Percentiles rank a stretch among this genome's conserved stretches.
phyloP scores from a whole-genome alignment of 2,113 vertebrate species.

The Sander lucioperca region DNA sequence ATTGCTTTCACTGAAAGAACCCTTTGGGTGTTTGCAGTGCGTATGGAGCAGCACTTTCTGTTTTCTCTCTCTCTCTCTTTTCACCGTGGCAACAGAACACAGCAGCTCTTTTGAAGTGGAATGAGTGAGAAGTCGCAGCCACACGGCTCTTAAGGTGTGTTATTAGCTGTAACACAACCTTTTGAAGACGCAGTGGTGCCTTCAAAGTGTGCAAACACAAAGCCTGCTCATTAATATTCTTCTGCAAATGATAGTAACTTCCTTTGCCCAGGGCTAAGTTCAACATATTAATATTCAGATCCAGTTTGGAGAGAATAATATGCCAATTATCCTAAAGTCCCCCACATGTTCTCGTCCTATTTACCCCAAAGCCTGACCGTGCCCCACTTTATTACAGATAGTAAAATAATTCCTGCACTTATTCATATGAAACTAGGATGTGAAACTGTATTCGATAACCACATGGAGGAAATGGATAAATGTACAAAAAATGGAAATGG shows the following conservation, averaged over 20 bases:
- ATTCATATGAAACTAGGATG: slow-evolving; percentile 14
- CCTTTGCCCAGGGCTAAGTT: slow-evolving; percentile 66
- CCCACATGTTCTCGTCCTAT: slow-evolving; percentile 39
- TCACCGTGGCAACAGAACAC: slow-evolving; percentile 70
- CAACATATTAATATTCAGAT: slow-evolving; percentile 73
- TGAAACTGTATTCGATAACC: neutral
- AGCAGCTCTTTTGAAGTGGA: slow-evolving; percentile 68
- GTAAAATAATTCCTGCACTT: slow-evolving; percentile 27
- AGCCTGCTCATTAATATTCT: slow-evolving; percentile 71
- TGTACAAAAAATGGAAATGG: neutral
- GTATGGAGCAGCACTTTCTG: neutral
- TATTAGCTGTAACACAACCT: slow-evolving; percentile 41
- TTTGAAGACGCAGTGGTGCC: slow-evolving; percentile 58
- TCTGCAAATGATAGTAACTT: slow-evolving; percentile 67
- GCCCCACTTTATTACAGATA: slow-evolving; percentile 54
- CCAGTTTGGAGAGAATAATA: slow-evolving; percentile 68
- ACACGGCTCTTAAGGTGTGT: slow-evolving; percentile 38
- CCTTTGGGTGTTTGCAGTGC: slow-evolving; percentile 45
- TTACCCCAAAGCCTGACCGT: slow-evolving; percentile 58
- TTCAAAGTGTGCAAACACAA: slow-evolving; percentile 74
- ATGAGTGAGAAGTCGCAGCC: slow-evolving; percentile 49
- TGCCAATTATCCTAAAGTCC: slow-evolving; percentile 63
- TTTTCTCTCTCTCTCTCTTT: neutral
- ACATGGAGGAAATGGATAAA: neutral
- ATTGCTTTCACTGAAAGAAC: slow-evolving; percentile 34